Base-by-base conservation (phyloP, 2,888 invertebrate species). In the Theodoxus fluviatilis region DNA sequence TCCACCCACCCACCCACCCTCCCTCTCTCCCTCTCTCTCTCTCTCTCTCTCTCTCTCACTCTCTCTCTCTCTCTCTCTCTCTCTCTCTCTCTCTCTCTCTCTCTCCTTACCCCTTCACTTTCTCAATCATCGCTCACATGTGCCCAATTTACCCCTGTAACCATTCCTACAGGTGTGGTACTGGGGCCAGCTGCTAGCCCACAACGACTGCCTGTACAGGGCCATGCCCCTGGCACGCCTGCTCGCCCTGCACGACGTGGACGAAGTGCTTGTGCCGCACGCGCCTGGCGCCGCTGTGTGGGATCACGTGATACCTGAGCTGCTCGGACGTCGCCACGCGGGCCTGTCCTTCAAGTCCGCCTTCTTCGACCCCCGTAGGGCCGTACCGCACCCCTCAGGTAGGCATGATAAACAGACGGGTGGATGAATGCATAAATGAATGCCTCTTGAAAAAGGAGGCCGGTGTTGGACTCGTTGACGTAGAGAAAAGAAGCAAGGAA, bases 281-380 rank as follows among this genome's bases (percentile, higher is more conserved):
- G 89, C 99, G 64, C 94, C 94, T 0, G 89, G 90, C 52, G 88
- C 97, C 59, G 93, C 98, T 0, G 94, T 96, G 83, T 90, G 90
- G 0, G 92, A 94, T 0, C 83, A 98, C 0, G 89, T 90, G 52
- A 91, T 91, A 0, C 89, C 99, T 31, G 88, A 90, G 31, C 89
- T 90, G 3, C 93, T 95, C 0, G 91, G 92, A 75, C 98, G 98
- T 86, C 88, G 96, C 63, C 90, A 91, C 74, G 90, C 94, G 68
- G 92, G 91, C 74, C 93, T 83, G 74, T 79, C 81, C 67, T 83
- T 85, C 74, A 72, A 78, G 61, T 84, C 82, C 73, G 83, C 83
- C 64, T 85, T 84, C 74, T 85, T 79, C 73, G 80, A 84, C 61
- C 77, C 80, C 15, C 75, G 76, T 9, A 70, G 75, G 73, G 66